phyloP scores from a whole-genome alignment of 2,113 vertebrate genomes.

The Regulus satrapa region DNA sequence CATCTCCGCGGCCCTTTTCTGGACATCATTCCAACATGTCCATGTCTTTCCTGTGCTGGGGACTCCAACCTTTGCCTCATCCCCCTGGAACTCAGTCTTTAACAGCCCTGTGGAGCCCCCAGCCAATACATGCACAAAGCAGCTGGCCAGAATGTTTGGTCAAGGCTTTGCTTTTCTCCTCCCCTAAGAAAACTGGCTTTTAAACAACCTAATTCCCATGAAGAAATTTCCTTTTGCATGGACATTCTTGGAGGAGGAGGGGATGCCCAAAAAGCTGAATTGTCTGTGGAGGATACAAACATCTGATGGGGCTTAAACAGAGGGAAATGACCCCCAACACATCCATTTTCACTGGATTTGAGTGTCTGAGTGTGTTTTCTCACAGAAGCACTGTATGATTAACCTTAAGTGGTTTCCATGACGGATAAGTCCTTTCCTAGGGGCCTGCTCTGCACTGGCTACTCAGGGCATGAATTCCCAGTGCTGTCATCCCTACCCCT shows the following conservation, averaged over 20 bases:
- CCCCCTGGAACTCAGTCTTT: background rate
- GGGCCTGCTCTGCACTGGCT: background rate
- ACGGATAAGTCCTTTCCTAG: background rate
- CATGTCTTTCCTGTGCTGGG: background rate
- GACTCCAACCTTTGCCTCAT: background rate
- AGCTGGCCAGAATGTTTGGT: background rate
- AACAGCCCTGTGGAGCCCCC: background rate
- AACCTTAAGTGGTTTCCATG: background rate
- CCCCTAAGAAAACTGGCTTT: background rate
- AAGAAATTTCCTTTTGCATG: background rate
- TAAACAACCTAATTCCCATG: background rate
- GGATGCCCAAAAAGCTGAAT: background rate
- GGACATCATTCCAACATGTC: background rate
- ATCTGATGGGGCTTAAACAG: background rate
- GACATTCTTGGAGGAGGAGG: background rate
- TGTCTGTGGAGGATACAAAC: background rate
- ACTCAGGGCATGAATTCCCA: background rate
- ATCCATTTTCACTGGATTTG: background rate
- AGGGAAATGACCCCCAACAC: background rate
- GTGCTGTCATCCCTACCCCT: background rate
- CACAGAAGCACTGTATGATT: background rate
- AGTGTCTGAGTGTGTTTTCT: background rate
- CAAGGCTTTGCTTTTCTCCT: background rate
- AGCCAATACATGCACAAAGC: accelerated
- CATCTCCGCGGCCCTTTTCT: background rate